Base-by-base conservation (phyloP, 2,113 vertebrate genomes). In the Lycocorax pyrrhopterus region DNA sequence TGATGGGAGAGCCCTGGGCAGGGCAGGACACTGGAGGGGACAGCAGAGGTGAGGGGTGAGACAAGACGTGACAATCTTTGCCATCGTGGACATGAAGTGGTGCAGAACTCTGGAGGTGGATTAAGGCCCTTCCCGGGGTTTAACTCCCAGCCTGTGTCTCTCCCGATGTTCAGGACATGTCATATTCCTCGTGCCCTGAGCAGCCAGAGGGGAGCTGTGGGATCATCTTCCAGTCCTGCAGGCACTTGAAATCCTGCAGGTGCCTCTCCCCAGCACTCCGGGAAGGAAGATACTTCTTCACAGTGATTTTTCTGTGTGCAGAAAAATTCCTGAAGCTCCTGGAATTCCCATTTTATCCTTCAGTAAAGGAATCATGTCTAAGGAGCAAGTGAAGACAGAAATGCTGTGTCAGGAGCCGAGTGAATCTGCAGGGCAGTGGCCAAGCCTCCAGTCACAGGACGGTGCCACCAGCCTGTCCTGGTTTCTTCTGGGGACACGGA, bases 391-490 rank as follows among this genome's bases (percentile, higher is more conserved):
- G 19, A 51, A 10, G 58, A 14, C 79, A 39, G 49, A 4, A 21
- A 6, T 22, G 39, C 60, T 26, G 53, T 25, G 71, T 2, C 71
- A 79, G 87, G 21, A 67, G 76, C 27, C 9, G 17, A 30, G 41
- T 14, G 56, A 27, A 13, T 6, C 85, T 4, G 0, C 0, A 4
- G 58, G 68, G 26, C 6, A 4, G 7, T 10, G 69, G n/a, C 79
- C 0, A 7, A 81, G n/a, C 33, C 16, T 22, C 12, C 55, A 17
- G 46, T 9, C 62, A 25, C 33, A 78, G 72, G 47, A 15, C 13
- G 11, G 58, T 51, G 76, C 60, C 58, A 59, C 13, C 58, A 52
- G 7, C 44, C 27, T 6, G 12, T 62, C 49, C 69, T 43, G 47
- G 16, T 15, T 37, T 44, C 59, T 26, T 23, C 33, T 18, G 23